These are phyloP conservation scores for Erebia epiphron DNA, from an alignment of 2,888 invertebrate species.

Conservation along the genomic window DNA sequence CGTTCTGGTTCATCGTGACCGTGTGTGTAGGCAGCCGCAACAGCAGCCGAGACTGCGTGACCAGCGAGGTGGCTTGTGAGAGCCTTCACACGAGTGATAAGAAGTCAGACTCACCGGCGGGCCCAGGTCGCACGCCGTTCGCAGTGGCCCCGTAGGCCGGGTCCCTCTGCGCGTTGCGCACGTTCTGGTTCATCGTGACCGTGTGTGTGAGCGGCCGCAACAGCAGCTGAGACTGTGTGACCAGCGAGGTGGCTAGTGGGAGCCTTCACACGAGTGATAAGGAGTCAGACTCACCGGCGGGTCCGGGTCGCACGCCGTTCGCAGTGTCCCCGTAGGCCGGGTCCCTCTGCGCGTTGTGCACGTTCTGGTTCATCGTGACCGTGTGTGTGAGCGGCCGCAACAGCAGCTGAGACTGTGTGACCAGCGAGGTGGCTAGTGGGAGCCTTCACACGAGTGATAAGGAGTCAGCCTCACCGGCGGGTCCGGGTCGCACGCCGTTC, in stretches of 20 bases:
- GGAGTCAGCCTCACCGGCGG: conserved; percentile 56
- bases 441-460: too few species aligned
- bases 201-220: conserved; percentile 48
- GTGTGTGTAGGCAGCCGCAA: conserved; percentile 83
- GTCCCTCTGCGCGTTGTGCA: conserved; percentile 76
- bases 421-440: too few species aligned
- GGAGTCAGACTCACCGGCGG: conserved; percentile 55
- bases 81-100: too few species aligned
- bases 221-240: too few species aligned
- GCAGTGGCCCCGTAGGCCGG: conserved; percentile 69
- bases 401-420: too few species aligned
- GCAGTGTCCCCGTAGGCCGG: conserved; percentile 69
- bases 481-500: conserved; percentile 66
- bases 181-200: conserved; percentile 64
- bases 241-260: too few species aligned
- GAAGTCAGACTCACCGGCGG: conserved; percentile 56
- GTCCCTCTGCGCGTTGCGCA: conserved; percentile 75
- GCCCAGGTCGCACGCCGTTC: conserved; percentile 66
- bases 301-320: conserved; percentile 66
- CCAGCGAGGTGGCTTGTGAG: too few species aligned
- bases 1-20: conserved; percentile 64
- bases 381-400: conserved; percentile 48
- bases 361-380: conserved; percentile 64
- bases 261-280: too few species aligned
- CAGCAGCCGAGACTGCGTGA: conserved; percentile 84